phyloP scores from a whole-genome alignment of 1,140 invertebrate genomes.

The Brachionus manjavacas region DNA sequence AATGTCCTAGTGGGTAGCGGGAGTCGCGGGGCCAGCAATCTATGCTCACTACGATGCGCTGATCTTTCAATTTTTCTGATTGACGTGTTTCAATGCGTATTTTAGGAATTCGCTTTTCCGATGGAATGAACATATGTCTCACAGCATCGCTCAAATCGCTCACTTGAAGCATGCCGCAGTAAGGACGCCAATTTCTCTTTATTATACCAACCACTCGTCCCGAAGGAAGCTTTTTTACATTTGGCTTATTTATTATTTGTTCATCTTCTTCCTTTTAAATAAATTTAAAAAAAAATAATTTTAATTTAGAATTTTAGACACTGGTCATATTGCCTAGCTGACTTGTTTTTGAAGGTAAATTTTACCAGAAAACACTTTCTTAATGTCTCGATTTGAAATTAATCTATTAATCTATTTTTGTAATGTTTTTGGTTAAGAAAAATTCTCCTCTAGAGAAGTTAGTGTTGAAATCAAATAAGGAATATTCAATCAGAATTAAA shows the following conservation, averaged over 20 bases:
- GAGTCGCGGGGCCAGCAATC: conserved; percentile 42
- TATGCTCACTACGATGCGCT: conserved; percentile 30
- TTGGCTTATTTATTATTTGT: conserved; percentile 12
- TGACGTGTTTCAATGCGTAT: conserved; percentile 42
- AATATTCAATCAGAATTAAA: no score
- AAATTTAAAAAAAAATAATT: neutral
- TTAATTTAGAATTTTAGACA: no score
- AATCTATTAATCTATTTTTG: no score
- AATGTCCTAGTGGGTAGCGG: conserved; percentile 52
- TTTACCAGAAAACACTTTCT: no score
- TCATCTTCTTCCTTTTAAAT: conserved; percentile 40
- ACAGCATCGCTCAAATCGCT: neutral
- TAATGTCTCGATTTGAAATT: no score
- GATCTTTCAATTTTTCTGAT: conserved; percentile 30
- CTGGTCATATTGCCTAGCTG: no score
- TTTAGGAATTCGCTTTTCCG: conserved; percentile 31
- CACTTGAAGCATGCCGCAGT: conserved; percentile 45
- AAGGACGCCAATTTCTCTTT: conserved; percentile 80
- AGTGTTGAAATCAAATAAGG: no score
- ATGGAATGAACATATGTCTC: conserved; percentile 36
- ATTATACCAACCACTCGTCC: conserved; percentile 90
- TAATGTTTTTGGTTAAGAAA: no score
- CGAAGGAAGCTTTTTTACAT: conserved; percentile 63
- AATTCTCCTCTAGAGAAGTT: no score
- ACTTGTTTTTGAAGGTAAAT: no score